Evolutionary conservation across 2,888 invertebrate genomes (phyloP).

Genomic region (Macrophya annulata): DNA sequence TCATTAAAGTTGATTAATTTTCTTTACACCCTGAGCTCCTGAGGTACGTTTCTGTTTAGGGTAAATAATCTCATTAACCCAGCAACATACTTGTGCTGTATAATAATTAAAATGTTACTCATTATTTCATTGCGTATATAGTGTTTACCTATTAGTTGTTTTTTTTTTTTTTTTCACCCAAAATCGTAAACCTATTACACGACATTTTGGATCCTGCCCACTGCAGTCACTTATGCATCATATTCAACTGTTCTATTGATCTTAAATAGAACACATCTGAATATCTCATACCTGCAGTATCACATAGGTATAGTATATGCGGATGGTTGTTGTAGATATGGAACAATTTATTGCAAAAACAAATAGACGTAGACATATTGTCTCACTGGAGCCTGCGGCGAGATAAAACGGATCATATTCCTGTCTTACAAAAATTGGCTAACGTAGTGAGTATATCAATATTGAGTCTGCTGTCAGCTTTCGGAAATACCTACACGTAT

Average conservation of each 20-base stretch:
- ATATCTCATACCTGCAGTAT: background rate
- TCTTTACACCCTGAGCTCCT: no score
- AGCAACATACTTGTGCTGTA: background rate
- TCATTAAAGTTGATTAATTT: no score
- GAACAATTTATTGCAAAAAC: background rate
- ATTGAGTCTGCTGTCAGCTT: background rate
- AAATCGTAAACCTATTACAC: background rate
- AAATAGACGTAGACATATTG: background rate
- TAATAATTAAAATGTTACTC: background rate
- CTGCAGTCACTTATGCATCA: background rate
- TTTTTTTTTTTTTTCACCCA: background rate
- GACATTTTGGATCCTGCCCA: background rate
- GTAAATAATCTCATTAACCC: background rate
- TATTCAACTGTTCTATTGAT: constrained; percentile 4
- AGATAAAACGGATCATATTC: background rate
- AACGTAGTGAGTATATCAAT: background rate
- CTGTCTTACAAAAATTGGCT: background rate
- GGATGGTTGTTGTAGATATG: background rate
- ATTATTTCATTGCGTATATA: background rate
- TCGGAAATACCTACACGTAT: background rate
- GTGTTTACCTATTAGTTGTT: background rate
- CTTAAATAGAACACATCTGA: constrained; percentile 2
- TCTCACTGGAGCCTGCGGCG: background rate
- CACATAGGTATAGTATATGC: background rate
- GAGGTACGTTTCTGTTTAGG: no score